phyloP scores from a whole-genome alignment of 2,113 vertebrate genomes.

The Sporophila hypoxantha region DNA sequence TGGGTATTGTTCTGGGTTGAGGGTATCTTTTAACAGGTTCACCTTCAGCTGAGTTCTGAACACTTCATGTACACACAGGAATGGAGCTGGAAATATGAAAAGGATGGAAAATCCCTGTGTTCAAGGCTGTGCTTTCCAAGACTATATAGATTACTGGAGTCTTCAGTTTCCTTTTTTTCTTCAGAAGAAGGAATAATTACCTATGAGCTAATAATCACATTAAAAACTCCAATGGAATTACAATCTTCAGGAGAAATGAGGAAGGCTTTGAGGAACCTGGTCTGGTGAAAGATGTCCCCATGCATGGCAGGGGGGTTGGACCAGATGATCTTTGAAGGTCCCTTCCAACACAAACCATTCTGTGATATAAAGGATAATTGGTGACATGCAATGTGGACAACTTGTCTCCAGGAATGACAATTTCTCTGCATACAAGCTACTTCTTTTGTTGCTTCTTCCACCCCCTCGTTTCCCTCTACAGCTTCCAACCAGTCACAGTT shows the following conservation, averaged over 20 bases:
- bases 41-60: neutral
- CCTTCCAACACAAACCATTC: neutral
- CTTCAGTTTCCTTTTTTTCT: neutral
- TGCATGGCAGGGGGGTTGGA: neutral
- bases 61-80: neutral
- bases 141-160: neutral
- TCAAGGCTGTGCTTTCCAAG: neutral
- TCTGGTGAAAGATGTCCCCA: neutral
- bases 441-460: neutral
- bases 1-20: neutral
- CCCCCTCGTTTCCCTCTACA: neutral
- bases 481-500: neutral
- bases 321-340: neutral
- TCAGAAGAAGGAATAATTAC: neutral
- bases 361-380: neutral
- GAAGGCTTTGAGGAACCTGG: neutral
- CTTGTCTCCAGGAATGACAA: neutral
- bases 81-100: neutral
- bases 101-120: neutral
- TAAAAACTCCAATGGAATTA: neutral
- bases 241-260: neutral
- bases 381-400: accelerated
- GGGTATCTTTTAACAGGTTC: neutral
- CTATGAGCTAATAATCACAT: neutral
- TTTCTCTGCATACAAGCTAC: neutral